phyloP scores from a whole-genome alignment of 2,888 invertebrate species.

The Halictus quadricinctus region DNA sequence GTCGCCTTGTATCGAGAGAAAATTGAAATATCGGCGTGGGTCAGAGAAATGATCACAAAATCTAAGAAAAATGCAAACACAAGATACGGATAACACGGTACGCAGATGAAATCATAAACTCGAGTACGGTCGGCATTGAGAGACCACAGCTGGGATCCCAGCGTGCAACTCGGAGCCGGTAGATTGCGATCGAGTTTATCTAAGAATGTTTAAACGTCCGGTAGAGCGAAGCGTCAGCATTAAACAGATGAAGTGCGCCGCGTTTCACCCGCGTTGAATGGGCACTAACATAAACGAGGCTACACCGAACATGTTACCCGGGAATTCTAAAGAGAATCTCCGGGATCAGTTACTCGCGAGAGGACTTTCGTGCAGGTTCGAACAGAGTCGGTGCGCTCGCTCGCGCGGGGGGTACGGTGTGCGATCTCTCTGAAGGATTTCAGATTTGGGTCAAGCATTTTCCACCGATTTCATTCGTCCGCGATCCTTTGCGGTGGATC shows the following conservation, averaged over 20 bases:
- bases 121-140: background rate
- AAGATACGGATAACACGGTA: background rate
- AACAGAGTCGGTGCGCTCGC: background rate
- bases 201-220: background rate
- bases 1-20: no score
- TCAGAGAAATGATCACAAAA: background rate
- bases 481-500: constrained; percentile 14
- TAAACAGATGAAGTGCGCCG: background rate
- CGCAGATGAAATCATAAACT: background rate
- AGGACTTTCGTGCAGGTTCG: background rate
- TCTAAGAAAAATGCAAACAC: background rate
- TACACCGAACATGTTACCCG: background rate
- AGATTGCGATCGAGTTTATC: background rate
- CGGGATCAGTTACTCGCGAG: constrained; percentile 16
- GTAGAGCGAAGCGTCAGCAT: background rate
- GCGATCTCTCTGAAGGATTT: constrained; percentile 57
- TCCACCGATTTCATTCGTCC: constrained; percentile 21
- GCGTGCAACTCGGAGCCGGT: background rate
- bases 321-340: constrained; percentile 23
- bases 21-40: no score
- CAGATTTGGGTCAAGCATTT: constrained; percentile 65
- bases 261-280: background rate
- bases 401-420: background rate
- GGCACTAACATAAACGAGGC: background rate
- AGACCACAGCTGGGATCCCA: background rate